Percentiles rank a stretch among this genome's conserved stretches.
Conservation (phyloP, 2,888 invertebrate species). For the Eupithecia insigniata region DNA sequence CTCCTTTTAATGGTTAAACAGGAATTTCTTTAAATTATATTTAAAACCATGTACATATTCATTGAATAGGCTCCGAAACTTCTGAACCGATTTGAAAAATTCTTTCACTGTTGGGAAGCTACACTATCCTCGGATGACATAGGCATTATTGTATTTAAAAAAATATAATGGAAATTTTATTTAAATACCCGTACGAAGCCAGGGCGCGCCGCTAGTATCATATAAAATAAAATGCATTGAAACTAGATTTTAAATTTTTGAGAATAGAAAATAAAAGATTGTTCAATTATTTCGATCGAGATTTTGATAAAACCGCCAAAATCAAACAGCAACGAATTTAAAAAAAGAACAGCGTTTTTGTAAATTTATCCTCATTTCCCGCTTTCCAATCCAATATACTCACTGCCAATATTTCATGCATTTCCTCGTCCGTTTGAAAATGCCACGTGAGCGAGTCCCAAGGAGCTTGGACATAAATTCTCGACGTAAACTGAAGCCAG, state of each 20-base stretch:
- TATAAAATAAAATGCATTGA: not conserved
- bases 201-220: no score
- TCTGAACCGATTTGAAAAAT: no score
- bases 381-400: conserved; percentile 13
- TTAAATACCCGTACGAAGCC: no score
- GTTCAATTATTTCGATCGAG: not conserved
- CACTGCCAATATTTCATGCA: conserved; percentile 36
- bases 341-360: not conserved
- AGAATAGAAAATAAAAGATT: not conserved
- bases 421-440: conserved; percentile 44
- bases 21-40: no score
- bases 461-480: conserved; percentile 74
- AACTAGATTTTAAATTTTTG: not conserved
- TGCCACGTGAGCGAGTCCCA: conserved; percentile 63
- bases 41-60: no score
- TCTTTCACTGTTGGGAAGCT: no score
- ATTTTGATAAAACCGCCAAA: not conserved
- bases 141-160: no score
- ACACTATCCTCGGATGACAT: no score
- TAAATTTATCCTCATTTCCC: not conserved
- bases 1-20: no score
- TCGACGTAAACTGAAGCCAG: conserved; percentile 76
- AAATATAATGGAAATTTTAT: no score
- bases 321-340: not conserved
- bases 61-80: no score